Evolutionary conservation across 2,113 vertebrate species (phyloP), one percentile per base, ranked within the genome.

Genomic region (Stictonetta naevosa): DNA sequence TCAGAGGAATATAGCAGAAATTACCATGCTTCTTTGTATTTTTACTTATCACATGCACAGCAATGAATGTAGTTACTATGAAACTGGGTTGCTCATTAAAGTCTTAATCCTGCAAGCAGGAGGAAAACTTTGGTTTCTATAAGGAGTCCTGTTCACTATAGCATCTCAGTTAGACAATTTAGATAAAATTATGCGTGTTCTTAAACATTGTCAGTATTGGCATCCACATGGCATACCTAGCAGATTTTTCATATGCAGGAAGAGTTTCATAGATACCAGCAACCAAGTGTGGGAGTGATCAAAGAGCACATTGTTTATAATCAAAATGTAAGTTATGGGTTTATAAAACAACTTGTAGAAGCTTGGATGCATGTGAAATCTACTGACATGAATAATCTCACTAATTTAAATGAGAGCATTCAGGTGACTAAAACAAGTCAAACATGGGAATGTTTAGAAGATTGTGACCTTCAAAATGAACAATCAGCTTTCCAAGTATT

Each of bases 341-440:
- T 90, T 92, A 86, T 78, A 88, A 86, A 95, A 94, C 88, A 91
- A 94, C 62, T 56, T 78, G 38, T 92, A 88, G 73, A 74, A 68
- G 66, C 90, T 76, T 79, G 77, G 50, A 31, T 75, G 83, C 88
- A 72, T 76, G 80, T 75, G 77, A 76, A 87, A 93, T 92, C 92
- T 94, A 87, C 83, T 94, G 94, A 94, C 80, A 75, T 5, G 11
- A 86, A 77, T 96, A 91, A 93, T 92, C 86, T 86, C 44, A 76
- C 81, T 95, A 95, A 93, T 94, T 90, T 79, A 92, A 94, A 91
- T 85, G 88, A 78, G 92, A 93, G 53, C 91, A 75, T 84, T 96
- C 88, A 82, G 90, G 95, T 94, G 95, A 92, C 3, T 16, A 86
- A 78, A 97, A 86, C 86, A 75, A 77, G 69, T 92, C 96, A 86